Percentiles rank a stretch among this genome's conserved stretches.
phyloP scores from a whole-genome alignment of 2,888 invertebrate species.

The Sphaerophoria rueppellii region DNA sequence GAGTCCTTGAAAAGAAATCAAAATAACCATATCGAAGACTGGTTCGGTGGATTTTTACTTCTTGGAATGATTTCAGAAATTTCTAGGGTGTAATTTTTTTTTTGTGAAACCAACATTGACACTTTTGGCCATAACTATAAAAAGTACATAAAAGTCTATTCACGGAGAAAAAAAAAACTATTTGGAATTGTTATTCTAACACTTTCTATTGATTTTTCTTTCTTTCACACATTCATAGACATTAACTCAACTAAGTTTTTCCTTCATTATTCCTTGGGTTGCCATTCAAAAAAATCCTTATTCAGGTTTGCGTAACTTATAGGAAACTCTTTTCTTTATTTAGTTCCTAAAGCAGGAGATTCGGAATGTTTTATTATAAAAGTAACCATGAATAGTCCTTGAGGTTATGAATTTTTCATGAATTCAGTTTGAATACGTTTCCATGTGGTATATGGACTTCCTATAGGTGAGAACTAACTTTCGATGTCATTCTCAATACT shows the following conservation, averaged over 20 bases:
- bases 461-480: slow-evolving; percentile 61
- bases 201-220: slow-evolving; percentile 64
- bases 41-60: too few species aligned
- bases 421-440: slow-evolving; percentile 42
- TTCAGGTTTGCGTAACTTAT: background rate
- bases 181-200: slow-evolving; percentile 68
- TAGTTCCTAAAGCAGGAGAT: slow-evolving; percentile 9
- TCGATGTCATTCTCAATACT: too few species aligned
- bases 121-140: background rate
- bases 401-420: slow-evolving; percentile 70
- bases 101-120: background rate
- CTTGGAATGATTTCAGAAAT: background rate
- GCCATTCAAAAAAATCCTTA: slow-evolving; percentile 32
- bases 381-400: slow-evolving; percentile 69
- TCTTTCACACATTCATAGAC: background rate
- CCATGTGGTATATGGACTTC: background rate
- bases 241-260: background rate
- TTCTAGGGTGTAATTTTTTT: background rate
- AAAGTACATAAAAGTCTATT: background rate
- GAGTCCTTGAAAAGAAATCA: background rate
- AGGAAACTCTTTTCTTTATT: background rate
- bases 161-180: slow-evolving; percentile 21
- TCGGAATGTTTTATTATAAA: slow-evolving; percentile 69
- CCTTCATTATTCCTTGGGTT: slow-evolving; percentile 19
- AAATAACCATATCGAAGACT: too few species aligned